Percentiles rank a stretch among this genome's conserved stretches.
These are phyloP conservation scores for Todus mexicanus DNA, from an alignment of 2,797 vertebrate species.

Conservation along the genomic window DNA sequence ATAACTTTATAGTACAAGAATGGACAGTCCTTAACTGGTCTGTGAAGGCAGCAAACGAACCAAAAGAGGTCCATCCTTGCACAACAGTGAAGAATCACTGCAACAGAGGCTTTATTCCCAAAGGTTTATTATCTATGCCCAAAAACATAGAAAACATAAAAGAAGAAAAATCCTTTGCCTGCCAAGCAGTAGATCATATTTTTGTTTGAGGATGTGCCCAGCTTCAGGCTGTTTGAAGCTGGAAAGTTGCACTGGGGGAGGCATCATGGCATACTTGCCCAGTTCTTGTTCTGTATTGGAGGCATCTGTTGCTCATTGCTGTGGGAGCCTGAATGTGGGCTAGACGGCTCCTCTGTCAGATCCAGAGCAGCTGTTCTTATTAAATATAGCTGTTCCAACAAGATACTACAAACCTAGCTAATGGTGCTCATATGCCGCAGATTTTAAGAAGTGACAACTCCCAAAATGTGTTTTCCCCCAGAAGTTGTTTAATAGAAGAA, in stretches of 20 bases:
- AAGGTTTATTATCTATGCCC: not conserved
- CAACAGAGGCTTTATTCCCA: not conserved
- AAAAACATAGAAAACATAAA: not conserved
- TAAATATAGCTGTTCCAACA: constrained; percentile 6
- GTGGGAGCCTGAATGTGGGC: not conserved
- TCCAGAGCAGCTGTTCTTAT: not conserved
- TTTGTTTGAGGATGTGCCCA: not conserved
- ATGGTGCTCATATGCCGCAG: not conserved
- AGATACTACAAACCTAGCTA: not conserved
- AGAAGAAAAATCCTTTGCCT: not conserved
- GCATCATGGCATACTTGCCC: not conserved
- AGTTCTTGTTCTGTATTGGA: not conserved
- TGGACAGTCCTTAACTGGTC: not conserved
- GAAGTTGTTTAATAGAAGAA: not conserved
- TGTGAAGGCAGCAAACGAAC: not conserved
- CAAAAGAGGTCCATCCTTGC: not conserved
- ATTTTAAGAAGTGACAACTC: not conserved
- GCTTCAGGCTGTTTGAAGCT: not conserved
- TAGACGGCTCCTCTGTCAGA: not conserved
- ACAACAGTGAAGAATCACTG: not conserved
- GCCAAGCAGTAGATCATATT: not conserved
- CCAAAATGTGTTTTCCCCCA: not conserved
- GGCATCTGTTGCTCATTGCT: not conserved
- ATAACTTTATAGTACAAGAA: not conserved
- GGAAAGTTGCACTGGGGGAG: not conserved